A percentile compares a stretch with the other conserved stretches of the same genome.
Conservation (phyloP, 2,888 invertebrate genomes). For the Dione vanillae region DNA sequence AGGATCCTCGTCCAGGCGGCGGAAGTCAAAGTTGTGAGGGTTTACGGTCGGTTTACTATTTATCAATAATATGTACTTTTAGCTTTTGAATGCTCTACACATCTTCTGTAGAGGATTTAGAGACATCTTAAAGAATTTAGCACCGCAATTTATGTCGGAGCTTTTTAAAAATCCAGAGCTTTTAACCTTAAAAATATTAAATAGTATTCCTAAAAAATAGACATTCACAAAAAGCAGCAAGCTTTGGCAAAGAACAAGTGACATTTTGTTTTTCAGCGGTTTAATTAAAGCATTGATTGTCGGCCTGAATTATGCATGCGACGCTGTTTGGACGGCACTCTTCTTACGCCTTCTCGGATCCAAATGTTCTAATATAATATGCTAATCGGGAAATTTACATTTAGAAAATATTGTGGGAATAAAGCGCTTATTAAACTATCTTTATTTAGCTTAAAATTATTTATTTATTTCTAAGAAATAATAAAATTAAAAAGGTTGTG, state of each 20-base stretch:
- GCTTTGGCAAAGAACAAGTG: background rate
- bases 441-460: background rate
- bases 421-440: constrained; percentile 15
- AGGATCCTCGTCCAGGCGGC: constrained; percentile 22
- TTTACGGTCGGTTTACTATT: background rate
- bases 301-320: constrained; percentile 39
- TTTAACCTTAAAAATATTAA: background rate
- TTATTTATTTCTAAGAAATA: too few relatives aligned
- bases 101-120: too few relatives aligned
- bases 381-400: constrained; percentile 33
- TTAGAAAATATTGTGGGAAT: constrained; percentile 7
- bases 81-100: background rate
- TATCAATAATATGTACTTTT: background rate
- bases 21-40: constrained; percentile 11
- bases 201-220: background rate
- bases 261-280: constrained; percentile 27
- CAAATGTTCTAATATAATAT: constrained; percentile 43
- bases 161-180: background rate
- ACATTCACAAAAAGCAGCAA: background rate
- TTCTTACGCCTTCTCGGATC: constrained; percentile 28
- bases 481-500: too few relatives aligned
- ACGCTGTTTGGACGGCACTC: constrained; percentile 33
- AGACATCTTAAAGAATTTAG: too few relatives aligned
- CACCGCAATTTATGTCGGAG: too few relatives aligned
- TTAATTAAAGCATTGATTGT: constrained; percentile 34